Conservation (phyloP, 2,888 invertebrate species). For the Dasysyrphus tricinctus region DNA sequence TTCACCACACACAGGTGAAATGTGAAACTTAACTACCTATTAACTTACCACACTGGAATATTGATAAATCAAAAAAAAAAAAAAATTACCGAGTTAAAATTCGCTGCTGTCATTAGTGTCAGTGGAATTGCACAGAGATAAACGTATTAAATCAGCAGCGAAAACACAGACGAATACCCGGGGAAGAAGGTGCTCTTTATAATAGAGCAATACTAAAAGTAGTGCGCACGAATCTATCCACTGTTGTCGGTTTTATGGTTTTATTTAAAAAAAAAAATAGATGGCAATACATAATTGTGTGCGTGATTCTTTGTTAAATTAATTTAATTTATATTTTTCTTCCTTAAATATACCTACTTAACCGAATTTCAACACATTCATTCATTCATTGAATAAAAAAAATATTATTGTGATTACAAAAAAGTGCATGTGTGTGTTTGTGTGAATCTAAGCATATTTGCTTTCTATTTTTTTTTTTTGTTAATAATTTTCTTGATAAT, state of each 20-base stretch:
- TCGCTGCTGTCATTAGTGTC: constrained; percentile 60
- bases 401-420: constrained; percentile 21
- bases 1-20: constrained; percentile 43
- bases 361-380: constrained; percentile 24
- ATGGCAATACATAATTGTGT: constrained; percentile 41
- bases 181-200: constrained; percentile 58
- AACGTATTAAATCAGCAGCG: constrained; percentile 32
- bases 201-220: constrained; percentile 62
- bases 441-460: constrained; percentile 44
- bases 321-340: constrained; percentile 10
- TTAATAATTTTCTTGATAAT: constrained; percentile 65
- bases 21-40: background rate
- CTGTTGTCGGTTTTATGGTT: constrained; percentile 66
- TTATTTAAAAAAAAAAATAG: constrained; percentile 45
- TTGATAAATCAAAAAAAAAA: constrained; percentile 41
- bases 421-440: constrained; percentile 43
- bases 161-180: constrained; percentile 47
- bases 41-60: constrained; percentile 45
- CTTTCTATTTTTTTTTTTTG: constrained; percentile 61
- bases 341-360: background rate
- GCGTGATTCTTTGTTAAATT: constrained; percentile 47
- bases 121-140: constrained; percentile 52
- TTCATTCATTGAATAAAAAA: constrained; percentile 38
- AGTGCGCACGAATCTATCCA: constrained; percentile 70
- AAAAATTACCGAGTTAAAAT: constrained; percentile 58